Conservation (phyloP, 2,113 vertebrate species). For the Axis porcinus region DNA sequence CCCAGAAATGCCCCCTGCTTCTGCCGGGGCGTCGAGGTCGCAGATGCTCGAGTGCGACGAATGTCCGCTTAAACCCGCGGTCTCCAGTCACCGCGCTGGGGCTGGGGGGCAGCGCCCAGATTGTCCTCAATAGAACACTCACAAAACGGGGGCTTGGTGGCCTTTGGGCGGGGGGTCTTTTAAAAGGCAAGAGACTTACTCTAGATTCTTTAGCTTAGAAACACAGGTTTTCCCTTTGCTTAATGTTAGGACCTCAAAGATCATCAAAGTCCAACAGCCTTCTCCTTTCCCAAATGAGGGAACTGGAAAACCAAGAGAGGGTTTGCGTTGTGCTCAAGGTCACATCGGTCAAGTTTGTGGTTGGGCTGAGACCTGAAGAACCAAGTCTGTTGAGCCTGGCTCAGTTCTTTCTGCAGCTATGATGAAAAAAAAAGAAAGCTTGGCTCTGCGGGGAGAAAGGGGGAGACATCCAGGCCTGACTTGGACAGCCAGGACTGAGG, state of each 20-base stretch:
- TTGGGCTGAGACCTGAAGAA: not conserved
- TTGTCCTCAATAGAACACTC: not conserved
- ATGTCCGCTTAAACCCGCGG: not conserved
- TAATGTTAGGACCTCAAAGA: not conserved
- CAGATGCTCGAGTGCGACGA: not conserved
- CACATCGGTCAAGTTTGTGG: not conserved
- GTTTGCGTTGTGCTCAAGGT: not conserved
- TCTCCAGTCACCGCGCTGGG: not conserved
- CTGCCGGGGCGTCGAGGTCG: not conserved
- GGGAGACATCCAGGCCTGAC: slow-evolving; percentile 23
- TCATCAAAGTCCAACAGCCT: not conserved
- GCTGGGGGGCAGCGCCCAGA: not conserved
- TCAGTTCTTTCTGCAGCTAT: not conserved
- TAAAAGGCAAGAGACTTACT: not conserved
- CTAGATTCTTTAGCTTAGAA: not conserved
- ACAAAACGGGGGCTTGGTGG: not conserved
- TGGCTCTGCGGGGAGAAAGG: not conserved
- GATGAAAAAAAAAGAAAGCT: not conserved
- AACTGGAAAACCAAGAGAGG: not conserved
- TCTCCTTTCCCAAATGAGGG: not conserved
- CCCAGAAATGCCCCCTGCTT: not conserved
- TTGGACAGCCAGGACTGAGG: not conserved
- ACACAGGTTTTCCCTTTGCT: not conserved
- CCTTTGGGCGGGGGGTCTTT: not conserved
- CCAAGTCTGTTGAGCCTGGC: not conserved